phyloP scores from a whole-genome alignment of 1,140 invertebrate genomes.

The Calephelis virginiensis region DNA sequence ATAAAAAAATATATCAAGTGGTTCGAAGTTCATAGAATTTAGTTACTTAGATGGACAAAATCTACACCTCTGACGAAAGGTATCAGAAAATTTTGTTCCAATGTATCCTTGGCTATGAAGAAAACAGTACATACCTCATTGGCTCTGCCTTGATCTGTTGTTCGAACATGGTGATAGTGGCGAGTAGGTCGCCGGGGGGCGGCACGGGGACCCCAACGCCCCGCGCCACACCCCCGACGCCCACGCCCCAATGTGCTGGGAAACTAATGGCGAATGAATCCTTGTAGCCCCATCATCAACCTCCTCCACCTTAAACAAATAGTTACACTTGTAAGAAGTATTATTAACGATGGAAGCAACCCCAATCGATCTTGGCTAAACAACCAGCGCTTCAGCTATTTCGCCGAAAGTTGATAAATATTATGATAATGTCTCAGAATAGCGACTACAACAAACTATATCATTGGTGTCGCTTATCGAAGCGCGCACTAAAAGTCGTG shows the following conservation, averaged over 20 bases:
- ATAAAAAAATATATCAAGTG: too few species aligned
- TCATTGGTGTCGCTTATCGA: too few species aligned
- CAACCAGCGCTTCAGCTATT: too few species aligned
- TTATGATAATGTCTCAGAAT: too few species aligned
- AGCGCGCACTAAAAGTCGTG: too few species aligned
- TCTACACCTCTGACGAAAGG: too few species aligned
- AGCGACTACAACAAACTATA: too few species aligned
- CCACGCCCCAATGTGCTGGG: slow-evolving; percentile 78
- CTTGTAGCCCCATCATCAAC: slow-evolving; percentile 59
- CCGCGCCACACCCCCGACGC: slow-evolving; percentile 75
- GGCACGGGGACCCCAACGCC: slow-evolving; percentile 78
- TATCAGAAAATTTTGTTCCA: too few species aligned
- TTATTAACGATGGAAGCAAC: not conserved
- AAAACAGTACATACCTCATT: slow-evolving; percentile 77
- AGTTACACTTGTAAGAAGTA: not conserved
- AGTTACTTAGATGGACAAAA: too few species aligned
- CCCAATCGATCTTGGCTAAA: not conserved
- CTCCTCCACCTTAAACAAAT: slow-evolving; percentile 47
- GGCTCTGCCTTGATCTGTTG: slow-evolving; percentile 84
- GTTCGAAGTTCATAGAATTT: too few species aligned
- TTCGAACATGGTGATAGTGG: slow-evolving; percentile 82
- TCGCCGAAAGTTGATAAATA: too few species aligned
- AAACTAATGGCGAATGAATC: slow-evolving; percentile 74
- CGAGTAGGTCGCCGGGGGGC: slow-evolving; percentile 79
- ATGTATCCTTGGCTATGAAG: not conserved